These are phyloP conservation scores for Achlya flavicornis DNA, from an alignment of 2,888 invertebrate species.

Conservation along the genomic window DNA sequence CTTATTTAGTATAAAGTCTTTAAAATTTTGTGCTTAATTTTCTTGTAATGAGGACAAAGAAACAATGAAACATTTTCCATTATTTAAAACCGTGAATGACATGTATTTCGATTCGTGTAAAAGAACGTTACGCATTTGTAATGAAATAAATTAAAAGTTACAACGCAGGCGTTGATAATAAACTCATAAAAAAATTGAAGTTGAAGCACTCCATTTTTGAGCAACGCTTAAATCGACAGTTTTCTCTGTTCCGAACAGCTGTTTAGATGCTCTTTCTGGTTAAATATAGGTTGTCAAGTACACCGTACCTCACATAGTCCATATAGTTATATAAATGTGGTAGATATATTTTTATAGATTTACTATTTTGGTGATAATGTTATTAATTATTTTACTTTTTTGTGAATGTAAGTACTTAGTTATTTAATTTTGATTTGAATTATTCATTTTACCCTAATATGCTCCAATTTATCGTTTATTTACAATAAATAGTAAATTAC, in stretches of 20 bases:
- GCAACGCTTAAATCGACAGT: constrained; percentile 22
- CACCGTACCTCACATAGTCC: constrained; percentile 1
- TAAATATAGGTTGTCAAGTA: constrained; percentile 25
- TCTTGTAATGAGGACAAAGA: too few species aligned
- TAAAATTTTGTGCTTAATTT: too few species aligned
- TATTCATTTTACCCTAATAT: too few species aligned
- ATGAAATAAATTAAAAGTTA: not conserved
- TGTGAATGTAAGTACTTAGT: constrained; percentile 3
- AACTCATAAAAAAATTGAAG: not conserved
- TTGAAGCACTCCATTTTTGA: not conserved
- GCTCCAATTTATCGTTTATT: too few species aligned
- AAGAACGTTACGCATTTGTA: not conserved
- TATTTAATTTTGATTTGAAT: not conserved
- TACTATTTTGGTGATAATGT: constrained; percentile 5
- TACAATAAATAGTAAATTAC: too few species aligned
- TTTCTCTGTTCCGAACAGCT: constrained; percentile 43
- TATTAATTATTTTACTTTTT: not conserved
- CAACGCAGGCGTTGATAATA: not conserved
- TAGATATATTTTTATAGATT: not conserved
- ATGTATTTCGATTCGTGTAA: not conserved
- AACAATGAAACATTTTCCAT: not conserved
- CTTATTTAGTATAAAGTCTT: too few species aligned
- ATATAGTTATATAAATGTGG: constrained; percentile 9
- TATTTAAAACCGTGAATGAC: constrained; percentile 1
- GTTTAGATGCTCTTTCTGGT: constrained; percentile 29